Base-by-base conservation (phyloP, 2,888 invertebrate species). In the Metopia argyrocephala region DNA sequence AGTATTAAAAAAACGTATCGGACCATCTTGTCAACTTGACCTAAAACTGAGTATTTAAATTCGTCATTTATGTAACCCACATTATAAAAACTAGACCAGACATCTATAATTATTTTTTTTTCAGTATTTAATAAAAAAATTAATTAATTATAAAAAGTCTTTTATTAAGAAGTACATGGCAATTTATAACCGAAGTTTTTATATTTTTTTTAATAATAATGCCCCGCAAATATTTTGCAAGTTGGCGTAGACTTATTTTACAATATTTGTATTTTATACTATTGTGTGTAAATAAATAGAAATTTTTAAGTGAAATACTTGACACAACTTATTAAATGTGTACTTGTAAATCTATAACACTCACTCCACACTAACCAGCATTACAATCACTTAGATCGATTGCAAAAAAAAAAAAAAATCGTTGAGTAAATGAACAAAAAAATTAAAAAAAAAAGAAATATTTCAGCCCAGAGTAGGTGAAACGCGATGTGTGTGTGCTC, bases 401-500 rank as follows among this genome's bases (percentile, higher is more conserved):
- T 59, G 64, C 21, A 9, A 52, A 52, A 48, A 66, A 27, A 7
- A 61, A 69, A 68, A 68, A 12, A n/a, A n/a, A n/a, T n/a, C n/a
- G n/a, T n/a, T 52, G 52, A 20, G 27, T 21, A 54, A 64, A 38
- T 28, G 38, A 12, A 54, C 28, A 48, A 23, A 56, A 45, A 54
- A 46, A 46, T 45, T 18, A 46, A 56, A 52, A n/a, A 20, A 62
- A 69, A 59, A 23, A 54, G 12, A 65, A 52, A 23, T 57, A 52
- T 65, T 71, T 61, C n/a, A 61, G 25, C 15, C 59, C 28, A 66
- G 70, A 78, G 78, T 71, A 71, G 78, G 65, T 70, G 65, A 71
- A 66, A 61, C 66, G 71, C 71, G 65, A 78, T 78, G 66, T 78
- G 48, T 48, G 68, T 52, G 31, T 2, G 1, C 15, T 15, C 9